Percentiles rank a stretch among this genome's conserved stretches.
These are phyloP conservation scores for Spialia ferax DNA, from an alignment of 2,888 invertebrate genomes.

Conservation along the genomic window DNA sequence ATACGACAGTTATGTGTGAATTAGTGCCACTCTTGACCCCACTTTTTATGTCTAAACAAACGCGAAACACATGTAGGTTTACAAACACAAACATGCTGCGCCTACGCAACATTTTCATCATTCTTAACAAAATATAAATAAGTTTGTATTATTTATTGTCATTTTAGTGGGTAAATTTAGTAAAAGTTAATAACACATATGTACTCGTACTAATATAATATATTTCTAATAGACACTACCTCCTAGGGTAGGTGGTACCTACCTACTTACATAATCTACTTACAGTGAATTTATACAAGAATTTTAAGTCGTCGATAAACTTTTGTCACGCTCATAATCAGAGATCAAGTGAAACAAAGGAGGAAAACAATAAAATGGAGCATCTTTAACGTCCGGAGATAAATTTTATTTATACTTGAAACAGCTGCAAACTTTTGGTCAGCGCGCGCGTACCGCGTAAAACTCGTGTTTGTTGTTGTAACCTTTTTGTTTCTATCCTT, in stretches of 20 bases:
- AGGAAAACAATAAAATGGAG: constrained; percentile 75
- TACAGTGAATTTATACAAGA: neutral
- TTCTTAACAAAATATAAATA: neutral
- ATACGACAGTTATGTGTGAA: constrained; percentile 53
- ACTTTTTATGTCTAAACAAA: constrained; percentile 68
- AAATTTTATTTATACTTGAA: constrained; percentile 82
- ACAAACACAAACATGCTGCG: constrained; percentile 5
- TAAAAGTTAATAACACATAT: too few relatives aligned
- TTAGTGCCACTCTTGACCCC: constrained; percentile 57
- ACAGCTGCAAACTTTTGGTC: constrained; percentile 87
- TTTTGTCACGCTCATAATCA: constrained; percentile 37
- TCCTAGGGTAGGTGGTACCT: too few relatives aligned
- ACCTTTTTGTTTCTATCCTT: constrained; percentile 75
- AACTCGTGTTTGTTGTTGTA: constrained; percentile 70
- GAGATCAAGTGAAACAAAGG: constrained; percentile 51
- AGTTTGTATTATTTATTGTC: too few relatives aligned
- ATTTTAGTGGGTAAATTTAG: too few relatives aligned
- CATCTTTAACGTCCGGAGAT: constrained; percentile 80
- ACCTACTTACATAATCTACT: too few relatives aligned
- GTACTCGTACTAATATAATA: too few relatives aligned
- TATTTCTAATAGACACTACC: too few relatives aligned
- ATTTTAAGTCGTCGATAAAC: neutral
- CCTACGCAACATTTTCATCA: neutral
- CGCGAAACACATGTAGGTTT: constrained; percentile 51
- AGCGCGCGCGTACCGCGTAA: constrained; percentile 67